Evolutionary conservation across 2,797 vertebrate species (phyloP).

Genomic region (Eptatretus atami): DNA sequence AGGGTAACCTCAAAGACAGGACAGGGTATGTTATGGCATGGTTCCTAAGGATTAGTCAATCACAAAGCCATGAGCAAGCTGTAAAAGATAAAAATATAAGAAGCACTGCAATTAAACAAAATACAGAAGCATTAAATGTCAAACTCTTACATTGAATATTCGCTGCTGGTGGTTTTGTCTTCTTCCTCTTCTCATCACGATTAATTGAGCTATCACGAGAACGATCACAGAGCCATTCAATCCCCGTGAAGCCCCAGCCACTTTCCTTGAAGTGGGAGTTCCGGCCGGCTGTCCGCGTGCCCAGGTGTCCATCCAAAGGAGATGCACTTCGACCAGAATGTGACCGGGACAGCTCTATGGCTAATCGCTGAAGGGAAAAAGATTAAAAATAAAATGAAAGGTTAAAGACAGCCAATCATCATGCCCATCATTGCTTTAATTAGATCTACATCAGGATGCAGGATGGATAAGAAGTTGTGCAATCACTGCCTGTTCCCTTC

Average conservation of each 20-base stretch:
- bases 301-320: constrained; percentile 40
- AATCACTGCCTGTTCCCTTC: too few species aligned
- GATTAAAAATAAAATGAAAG: constrained; percentile 9
- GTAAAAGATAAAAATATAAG: too few species aligned
- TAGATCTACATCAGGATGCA: background rate
- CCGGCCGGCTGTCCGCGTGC: constrained; percentile 22
- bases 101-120: too few species aligned
- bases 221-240: constrained; percentile 21
- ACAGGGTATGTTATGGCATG: too few species aligned
- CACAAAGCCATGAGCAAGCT: too few species aligned
- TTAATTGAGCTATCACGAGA: constrained; percentile 13
- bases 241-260: constrained; percentile 22
- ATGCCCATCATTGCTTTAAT: background rate
- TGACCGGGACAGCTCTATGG: constrained; percentile 61
- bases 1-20: too few species aligned
- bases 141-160: constrained; percentile 44
- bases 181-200: constrained; percentile 24
- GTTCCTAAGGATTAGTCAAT: too few species aligned
- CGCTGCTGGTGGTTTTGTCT: constrained; percentile 41
- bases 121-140: background rate
- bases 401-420: constrained; percentile 7
- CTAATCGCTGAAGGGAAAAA: constrained; percentile 28
- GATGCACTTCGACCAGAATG: constrained; percentile 63
- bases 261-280: constrained; percentile 21
- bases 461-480: background rate